These are phyloP conservation scores for Macrotis lagotis DNA, from an alignment of 2,113 vertebrate species.

Conservation along the genomic window DNA sequence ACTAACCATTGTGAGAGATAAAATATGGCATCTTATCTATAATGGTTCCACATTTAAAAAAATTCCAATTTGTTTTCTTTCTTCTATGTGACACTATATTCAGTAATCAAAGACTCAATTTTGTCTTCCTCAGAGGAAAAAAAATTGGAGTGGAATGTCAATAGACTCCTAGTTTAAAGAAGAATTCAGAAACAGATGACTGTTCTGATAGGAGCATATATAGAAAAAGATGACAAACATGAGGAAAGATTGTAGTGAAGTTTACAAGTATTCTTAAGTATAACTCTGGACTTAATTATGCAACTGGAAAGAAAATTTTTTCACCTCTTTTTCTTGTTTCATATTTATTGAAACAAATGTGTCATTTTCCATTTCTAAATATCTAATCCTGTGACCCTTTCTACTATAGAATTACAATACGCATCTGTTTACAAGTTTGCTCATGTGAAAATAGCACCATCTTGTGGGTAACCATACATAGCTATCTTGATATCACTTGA, in stretches of 20 bases:
- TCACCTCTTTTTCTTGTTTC: background rate
- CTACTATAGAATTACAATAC: background rate
- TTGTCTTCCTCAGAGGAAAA: background rate
- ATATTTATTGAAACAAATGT: background rate
- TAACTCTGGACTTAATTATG: background rate
- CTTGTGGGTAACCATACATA: conserved; percentile 68
- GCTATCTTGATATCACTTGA: background rate
- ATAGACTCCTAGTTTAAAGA: background rate
- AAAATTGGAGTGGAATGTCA: background rate
- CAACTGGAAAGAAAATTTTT: background rate
- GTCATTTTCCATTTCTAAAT: background rate
- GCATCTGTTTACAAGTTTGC: background rate
- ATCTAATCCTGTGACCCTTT: background rate
- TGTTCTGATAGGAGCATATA: background rate
- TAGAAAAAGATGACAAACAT: background rate
- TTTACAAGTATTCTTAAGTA: background rate
- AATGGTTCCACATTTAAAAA: background rate
- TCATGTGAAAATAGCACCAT: conserved; percentile 72
- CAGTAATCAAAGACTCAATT: background rate
- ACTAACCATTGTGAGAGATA: background rate
- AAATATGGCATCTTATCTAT: background rate
- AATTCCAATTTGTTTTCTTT: background rate
- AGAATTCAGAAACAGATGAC: conserved; percentile 3
- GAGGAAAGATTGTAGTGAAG: background rate
- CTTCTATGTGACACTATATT: background rate